Evolutionary conservation across 2,113 vertebrate species (phyloP).

Genomic region (Prietella phreatophila): DNA sequence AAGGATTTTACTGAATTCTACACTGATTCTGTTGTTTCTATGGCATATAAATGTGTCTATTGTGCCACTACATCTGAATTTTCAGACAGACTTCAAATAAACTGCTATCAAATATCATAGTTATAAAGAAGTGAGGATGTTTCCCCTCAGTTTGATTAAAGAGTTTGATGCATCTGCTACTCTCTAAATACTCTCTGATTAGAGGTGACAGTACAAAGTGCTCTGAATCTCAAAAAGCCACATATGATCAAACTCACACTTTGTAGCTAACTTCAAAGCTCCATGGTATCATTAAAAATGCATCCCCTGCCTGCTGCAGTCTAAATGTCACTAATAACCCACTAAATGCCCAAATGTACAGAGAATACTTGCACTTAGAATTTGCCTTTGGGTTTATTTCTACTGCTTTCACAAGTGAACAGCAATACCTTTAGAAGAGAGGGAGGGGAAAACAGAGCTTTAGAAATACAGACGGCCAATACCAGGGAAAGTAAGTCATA

Average conservation of each 20-base stretch:
- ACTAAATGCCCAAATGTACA: slow-evolving; percentile 37
- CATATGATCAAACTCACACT: slow-evolving; percentile 38
- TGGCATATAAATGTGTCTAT: not conserved
- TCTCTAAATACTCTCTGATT: slow-evolving; percentile 32
- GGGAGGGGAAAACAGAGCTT: not conserved
- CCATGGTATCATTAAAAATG: slow-evolving; percentile 45
- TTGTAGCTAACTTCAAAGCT: slow-evolving; percentile 50
- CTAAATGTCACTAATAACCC: slow-evolving; percentile 50
- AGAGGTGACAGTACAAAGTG: slow-evolving; percentile 48
- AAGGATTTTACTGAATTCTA: not conserved
- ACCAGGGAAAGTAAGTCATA: not conserved
- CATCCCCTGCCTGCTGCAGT: slow-evolving; percentile 9
- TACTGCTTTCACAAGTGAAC: slow-evolving; percentile 7
- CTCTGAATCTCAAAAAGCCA: slow-evolving; percentile 32
- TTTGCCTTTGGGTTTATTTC: slow-evolving; percentile 5
- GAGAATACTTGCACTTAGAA: slow-evolving; percentile 14
- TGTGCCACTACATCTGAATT: not conserved
- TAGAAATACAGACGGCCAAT: not conserved
- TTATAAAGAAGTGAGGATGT: not conserved
- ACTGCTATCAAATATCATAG: not conserved
- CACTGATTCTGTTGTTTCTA: not conserved
- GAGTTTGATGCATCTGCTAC: not conserved
- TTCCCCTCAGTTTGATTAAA: not conserved
- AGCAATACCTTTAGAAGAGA: not conserved
- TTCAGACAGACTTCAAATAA: not conserved